Base-by-base conservation (phyloP, 1,140 invertebrate species). In the Ylistrum balloti region DNA sequence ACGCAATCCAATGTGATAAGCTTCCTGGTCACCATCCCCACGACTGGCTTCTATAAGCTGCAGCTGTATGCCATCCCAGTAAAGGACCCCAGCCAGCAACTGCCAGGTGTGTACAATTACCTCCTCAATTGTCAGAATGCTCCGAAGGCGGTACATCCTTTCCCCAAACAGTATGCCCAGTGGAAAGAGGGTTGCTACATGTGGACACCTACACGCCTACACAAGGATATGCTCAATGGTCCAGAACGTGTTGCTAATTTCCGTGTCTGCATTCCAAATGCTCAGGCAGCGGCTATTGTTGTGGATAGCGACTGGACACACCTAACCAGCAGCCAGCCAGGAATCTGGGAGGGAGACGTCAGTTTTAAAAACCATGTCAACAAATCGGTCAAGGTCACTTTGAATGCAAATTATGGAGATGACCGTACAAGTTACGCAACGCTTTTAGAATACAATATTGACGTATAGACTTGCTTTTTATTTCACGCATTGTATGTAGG, bases 131-230 rank as follows among this genome's bases (percentile, higher is more conserved):
- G 95, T 56, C 90, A 93, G 45, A 92, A 90, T 35, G 74, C 94
- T 33, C 92, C 89, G 1, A 86, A 90, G 87, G 86, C 89, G 0
- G 90, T 88, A 0, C 56, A 56, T 56, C 93, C 94, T 20, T 96
- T 95, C 94, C 96, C 96, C 9, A 95, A 95, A 87, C 96, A 96
- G 92, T 96, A 95, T 88, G 95, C 95, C 9, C 95, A 96, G 89
- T 96, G 96, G 96, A 96, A 96, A 89, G 96, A 96, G 88, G 96
- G 96, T 10, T 96, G 96, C 91, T 95, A 91, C 93, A 95, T 96
- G 93, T 93, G 91, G 86, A 90, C 93, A 15, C 96, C 96, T 0
- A 86, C 94, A 15, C 89, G 91, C 9, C 92, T 95, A 7, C 86
- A 91, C 45, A 91, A 91, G 33, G 88, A 91, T 28, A 89, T 88